phyloP scores from a whole-genome alignment of 1,140 invertebrate genomes.

The Zophobas atratus region DNA sequence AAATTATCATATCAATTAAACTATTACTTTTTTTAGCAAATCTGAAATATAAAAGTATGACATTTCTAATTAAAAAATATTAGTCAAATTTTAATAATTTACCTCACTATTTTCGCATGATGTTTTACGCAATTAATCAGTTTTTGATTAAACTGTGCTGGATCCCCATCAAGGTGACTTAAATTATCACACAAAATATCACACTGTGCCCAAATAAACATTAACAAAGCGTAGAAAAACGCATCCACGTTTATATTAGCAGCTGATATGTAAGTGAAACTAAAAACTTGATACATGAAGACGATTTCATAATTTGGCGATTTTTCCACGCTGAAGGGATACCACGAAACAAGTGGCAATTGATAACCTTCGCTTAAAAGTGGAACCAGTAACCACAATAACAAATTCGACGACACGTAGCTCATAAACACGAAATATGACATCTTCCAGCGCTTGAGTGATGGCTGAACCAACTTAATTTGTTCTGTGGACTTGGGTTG shows the following conservation, averaged over 20 bases:
- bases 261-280: background rate
- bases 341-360: constrained; percentile 28
- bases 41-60: background rate
- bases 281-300: constrained; percentile 23
- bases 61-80: background rate
- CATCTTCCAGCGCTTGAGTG: background rate
- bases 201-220: constrained; percentile 17
- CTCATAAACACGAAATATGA: background rate
- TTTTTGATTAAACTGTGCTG: background rate
- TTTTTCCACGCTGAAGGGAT: constrained; percentile 5
- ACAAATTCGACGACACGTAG: background rate
- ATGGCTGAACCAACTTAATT: background rate
- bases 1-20: constrained; percentile 7
- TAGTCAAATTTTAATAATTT: background rate
- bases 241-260: constrained; percentile 21
- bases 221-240: constrained; percentile 2
- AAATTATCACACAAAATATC: constrained; percentile 24
- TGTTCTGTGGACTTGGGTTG: background rate
- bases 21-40: constrained; percentile 14
- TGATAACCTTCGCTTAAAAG: constrained; percentile 1
- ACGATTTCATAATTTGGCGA: constrained; percentile 19
- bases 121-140: background rate
- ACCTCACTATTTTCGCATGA: constrained; percentile 9
- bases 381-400: constrained; percentile 1
- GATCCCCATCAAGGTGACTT: background rate